These are phyloP conservation scores for Masnerella sp. DNA, from an alignment of 2,888 invertebrate species.

Conservation along the genomic window DNA sequence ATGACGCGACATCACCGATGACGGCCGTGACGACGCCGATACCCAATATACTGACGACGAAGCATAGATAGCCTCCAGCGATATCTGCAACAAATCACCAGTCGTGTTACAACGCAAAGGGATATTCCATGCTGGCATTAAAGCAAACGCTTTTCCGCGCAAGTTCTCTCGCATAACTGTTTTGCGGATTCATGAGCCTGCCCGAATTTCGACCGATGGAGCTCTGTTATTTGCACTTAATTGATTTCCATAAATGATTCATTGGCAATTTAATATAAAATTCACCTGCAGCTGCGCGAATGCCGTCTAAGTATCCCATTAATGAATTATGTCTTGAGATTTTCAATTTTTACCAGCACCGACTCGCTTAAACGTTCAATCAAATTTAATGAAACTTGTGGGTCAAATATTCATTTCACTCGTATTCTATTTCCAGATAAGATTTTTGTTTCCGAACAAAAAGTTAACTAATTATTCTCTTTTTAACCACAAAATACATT, in stretches of 20 bases:
- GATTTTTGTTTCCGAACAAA: no score
- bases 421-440: no score
- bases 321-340: no score
- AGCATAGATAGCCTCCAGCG: slow-evolving; percentile 96
- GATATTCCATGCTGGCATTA: neutral
- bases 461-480: no score
- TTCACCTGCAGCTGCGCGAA: no score
- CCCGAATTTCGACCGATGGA: neutral
- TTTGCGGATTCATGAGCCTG: slow-evolving; percentile 10
- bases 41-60: slow-evolving; percentile 92
- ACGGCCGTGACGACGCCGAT: slow-evolving; percentile 97
- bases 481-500: no score
- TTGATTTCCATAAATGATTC: slow-evolving; percentile 21
- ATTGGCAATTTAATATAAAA: no score
- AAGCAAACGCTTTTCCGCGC: slow-evolving; percentile 1
- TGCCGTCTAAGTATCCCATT: no score
- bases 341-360: no score
- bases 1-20: slow-evolving; percentile 97
- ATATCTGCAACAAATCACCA: slow-evolving; percentile 83
- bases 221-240: slow-evolving; percentile 5
- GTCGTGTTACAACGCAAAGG: slow-evolving; percentile 19
- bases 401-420: no score
- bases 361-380: no score
- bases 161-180: slow-evolving; percentile 15
- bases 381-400: no score